A percentile compares a stretch with the other conserved stretches of the same genome.
Conservation (phyloP, 2,888 invertebrate genomes). For the Amblyjoppa fuscipennis region DNA sequence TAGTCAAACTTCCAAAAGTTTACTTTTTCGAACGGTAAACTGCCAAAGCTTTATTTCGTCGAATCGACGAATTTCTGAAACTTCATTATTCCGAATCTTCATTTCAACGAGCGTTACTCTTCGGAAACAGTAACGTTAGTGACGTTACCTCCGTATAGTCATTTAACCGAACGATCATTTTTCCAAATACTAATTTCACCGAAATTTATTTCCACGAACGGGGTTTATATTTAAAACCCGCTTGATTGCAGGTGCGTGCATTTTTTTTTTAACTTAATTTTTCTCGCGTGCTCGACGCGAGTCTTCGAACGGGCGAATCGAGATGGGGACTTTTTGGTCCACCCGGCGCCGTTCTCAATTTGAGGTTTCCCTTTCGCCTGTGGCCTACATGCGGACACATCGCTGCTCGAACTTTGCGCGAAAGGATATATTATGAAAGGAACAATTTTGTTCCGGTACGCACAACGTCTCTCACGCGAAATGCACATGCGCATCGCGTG, state of each 20-base stretch:
- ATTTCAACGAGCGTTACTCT: too few relatives aligned
- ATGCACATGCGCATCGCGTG: conserved; percentile 35
- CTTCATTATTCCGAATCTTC: too few relatives aligned
- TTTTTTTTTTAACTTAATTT: conserved; percentile 35
- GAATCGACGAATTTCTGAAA: too few relatives aligned
- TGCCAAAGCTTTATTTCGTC: too few relatives aligned
- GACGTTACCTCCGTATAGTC: too few relatives aligned
- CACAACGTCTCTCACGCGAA: conserved; percentile 14
- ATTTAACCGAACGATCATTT: too few relatives aligned
- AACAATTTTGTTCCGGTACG: conserved; percentile 49
- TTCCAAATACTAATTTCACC: too few relatives aligned
- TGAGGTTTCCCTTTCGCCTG: conserved; percentile 68
- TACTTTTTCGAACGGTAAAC: too few relatives aligned
- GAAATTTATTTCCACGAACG: too few relatives aligned
- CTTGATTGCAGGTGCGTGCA: conserved; percentile 55
- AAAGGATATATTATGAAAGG: conserved; percentile 42
- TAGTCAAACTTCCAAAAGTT: too few relatives aligned
- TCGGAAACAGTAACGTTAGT: too few relatives aligned
- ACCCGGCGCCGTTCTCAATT: conserved; percentile 63
- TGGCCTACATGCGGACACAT: conserved; percentile 64
- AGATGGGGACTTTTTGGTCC: conserved; percentile 53
- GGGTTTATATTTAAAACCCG: conserved; percentile 55
- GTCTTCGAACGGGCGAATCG: conserved; percentile 26
- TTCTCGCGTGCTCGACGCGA: conserved; percentile 13
- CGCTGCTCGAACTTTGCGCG: conserved; percentile 54